Evolutionary conservation across 2,113 vertebrate genomes (phyloP).

Genomic region (Rafetus swinhoei): DNA sequence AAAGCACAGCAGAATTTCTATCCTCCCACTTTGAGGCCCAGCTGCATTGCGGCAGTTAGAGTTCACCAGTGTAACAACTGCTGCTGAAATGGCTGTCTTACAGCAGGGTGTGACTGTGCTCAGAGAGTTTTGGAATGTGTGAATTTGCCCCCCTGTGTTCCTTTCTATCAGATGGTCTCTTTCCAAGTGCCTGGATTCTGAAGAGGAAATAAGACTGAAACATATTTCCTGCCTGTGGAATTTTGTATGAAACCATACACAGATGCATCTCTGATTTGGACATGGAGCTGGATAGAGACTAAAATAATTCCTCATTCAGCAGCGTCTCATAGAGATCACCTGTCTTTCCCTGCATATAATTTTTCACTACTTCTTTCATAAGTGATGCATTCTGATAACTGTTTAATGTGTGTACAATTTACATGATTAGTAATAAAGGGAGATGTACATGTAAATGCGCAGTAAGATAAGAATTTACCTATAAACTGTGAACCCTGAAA

Average conservation of each 20-base stretch:
- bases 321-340: fast-evolving
- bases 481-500: not conserved
- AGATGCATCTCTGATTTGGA: not conserved
- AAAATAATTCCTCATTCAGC: not conserved
- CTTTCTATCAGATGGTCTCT: slow-evolving; percentile 35
- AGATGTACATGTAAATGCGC: not conserved
- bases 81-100: slow-evolving; percentile 20
- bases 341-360: not conserved
- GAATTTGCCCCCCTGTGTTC: slow-evolving; percentile 27
- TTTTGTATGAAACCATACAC: not conserved
- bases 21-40: too few relatives aligned
- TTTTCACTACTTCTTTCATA: not conserved
- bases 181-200: not conserved
- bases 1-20: not conserved
- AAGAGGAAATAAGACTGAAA: not conserved
- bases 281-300: not conserved
- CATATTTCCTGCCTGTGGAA: not conserved
- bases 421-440: not conserved
- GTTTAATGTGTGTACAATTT: not conserved
- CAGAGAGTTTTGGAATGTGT: slow-evolving; percentile 44
- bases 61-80: not conserved
- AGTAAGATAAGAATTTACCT: not conserved
- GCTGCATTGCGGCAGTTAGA: too few relatives aligned
- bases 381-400: not conserved
- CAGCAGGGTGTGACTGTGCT: slow-evolving; percentile 27